These are phyloP conservation scores for Mormyrops boulengeri DNA, from an alignment of 2,797 vertebrate species.

Conservation along the genomic window DNA sequence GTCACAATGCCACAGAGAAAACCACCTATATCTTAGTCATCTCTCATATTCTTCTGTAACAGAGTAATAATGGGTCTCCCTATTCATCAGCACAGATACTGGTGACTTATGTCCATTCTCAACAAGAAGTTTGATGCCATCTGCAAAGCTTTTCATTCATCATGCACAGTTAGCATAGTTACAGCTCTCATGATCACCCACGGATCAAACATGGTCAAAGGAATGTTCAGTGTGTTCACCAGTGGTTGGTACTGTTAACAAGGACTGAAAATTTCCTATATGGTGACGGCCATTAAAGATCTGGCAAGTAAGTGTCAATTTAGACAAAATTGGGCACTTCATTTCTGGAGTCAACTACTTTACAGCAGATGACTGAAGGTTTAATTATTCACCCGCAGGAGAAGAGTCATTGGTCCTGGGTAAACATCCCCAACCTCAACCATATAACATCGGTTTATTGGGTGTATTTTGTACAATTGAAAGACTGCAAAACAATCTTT, in stretches of 20 bases:
- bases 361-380: conserved; percentile 46
- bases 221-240: background rate
- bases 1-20: background rate
- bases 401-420: background rate
- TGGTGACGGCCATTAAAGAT: background rate
- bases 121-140: background rate
- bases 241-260: background rate
- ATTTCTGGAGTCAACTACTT: conserved; percentile 42
- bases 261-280: background rate
- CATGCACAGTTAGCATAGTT: background rate
- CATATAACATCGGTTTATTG: background rate
- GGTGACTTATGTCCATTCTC: background rate
- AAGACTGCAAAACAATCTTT: conserved; percentile 15
- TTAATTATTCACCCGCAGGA: conserved; percentile 40
- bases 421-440: background rate
- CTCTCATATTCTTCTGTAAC: background rate
- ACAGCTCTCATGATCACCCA: background rate
- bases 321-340: conserved; percentile 29
- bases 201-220: background rate
- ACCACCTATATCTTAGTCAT: background rate
- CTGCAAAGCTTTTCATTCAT: background rate
- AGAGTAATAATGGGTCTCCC: background rate
- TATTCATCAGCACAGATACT: background rate
- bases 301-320: conserved; percentile 7
- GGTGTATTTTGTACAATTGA: background rate